Base-by-base conservation (phyloP, 1,140 invertebrate species). In the Neodiprion lecontei region DNA sequence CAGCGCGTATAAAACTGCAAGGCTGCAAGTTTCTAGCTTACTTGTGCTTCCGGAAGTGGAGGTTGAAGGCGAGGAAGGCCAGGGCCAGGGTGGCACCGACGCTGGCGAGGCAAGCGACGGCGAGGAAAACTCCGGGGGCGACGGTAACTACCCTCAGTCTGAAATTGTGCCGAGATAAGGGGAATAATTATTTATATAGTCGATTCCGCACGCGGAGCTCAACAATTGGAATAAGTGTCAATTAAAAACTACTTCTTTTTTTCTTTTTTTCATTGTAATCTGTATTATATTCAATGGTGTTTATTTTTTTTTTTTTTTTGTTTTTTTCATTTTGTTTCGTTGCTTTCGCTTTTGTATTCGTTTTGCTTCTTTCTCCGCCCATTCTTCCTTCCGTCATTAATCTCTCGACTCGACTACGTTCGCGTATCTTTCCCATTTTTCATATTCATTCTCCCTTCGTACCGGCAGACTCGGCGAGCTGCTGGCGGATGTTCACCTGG, bases 21-120 rank as follows among this genome's bases (percentile, higher is more conserved):
- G 28, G 28, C 5, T 5, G 28, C 28, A 40, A 40, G 28, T 40
- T 72, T 67, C 69, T 23, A 72, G 87, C 91, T 89, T 91, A 96
- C 94, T 96, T 96, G 82, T 95, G 91, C 82, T 94, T 93, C 73
- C 96, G 90, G 87, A 96, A 96, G 87, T 95, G 94, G 69, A 97
- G 89, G 88, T 97, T 98, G 85, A 97, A 97, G 50, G 91, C 92
- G 23, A 98, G 88, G 83, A 97, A 97, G 7, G 91, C 90, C 7
- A 95, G 84, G 8, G 96, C 94, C 28, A 96, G 82, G 0, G 92
- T 88, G n/a, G 97, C 94, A 1, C 96, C 96, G 70, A 95, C 86
- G 12, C 90, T 90, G 23, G 95, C 94, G 3, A 96, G 84, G 66
- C 91, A 91, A 4, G 93, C 91, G 28, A 95, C 90, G 23, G 89